Conservation (phyloP, 2,113 vertebrate species). For the Elephantulus edwardii region DNA sequence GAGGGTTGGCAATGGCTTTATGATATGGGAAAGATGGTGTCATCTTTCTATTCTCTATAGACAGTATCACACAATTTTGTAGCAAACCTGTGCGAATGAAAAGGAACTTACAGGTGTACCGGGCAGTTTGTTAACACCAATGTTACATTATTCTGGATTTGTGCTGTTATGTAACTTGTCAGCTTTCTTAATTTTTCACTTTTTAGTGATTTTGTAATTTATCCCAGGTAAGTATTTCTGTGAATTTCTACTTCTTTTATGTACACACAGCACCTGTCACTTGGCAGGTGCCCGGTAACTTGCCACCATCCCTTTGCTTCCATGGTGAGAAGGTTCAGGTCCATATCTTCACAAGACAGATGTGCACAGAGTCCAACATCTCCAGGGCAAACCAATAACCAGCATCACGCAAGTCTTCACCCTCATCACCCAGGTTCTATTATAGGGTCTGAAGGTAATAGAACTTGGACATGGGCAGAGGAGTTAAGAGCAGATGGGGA, state of each 20-base stretch:
- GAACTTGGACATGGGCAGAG: background rate
- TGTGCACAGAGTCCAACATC: background rate
- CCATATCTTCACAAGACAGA: background rate
- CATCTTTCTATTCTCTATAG: background rate
- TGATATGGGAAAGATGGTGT: background rate
- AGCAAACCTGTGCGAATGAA: background rate
- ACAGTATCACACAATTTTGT: background rate
- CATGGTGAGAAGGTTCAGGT: background rate
- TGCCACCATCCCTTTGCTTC: background rate
- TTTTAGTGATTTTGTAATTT: background rate
- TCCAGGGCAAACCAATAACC: background rate
- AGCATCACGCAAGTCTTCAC: background rate
- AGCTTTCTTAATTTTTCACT: background rate
- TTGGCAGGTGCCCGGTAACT: accelerated
- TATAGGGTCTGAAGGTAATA: background rate
- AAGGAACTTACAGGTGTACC: background rate
- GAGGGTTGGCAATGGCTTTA: too few species aligned
- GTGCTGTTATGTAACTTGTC: background rate
- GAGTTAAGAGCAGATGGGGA: background rate
- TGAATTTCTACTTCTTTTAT: background rate
- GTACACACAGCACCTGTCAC: background rate
- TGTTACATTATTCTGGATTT: background rate
- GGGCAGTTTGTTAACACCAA: background rate
- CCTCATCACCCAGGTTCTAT: background rate
- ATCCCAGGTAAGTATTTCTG: background rate